Evolutionary conservation across 2,888 invertebrate genomes (phyloP).

Genomic region (Gasteruption jaculator): DNA sequence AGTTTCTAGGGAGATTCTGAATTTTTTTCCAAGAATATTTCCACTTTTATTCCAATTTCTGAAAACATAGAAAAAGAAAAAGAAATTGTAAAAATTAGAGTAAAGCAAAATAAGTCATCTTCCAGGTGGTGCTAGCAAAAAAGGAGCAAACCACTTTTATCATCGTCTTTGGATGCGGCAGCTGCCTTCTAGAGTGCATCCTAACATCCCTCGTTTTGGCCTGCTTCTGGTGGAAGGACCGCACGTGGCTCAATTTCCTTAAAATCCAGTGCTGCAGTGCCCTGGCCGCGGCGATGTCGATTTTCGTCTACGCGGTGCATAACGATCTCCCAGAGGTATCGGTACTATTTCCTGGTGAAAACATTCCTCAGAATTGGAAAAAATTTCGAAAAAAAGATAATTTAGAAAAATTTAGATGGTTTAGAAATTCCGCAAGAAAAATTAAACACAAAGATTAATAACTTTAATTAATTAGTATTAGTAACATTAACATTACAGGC

Average conservation of each 20-base stretch:
- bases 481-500: too few relatives aligned
- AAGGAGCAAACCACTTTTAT: conserved; percentile 46
- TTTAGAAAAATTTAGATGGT: too few relatives aligned
- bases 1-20: conserved; percentile 1
- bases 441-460: conserved; percentile 7
- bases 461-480: neutral
- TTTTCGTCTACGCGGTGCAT: conserved; percentile 50
- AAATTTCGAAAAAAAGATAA: too few relatives aligned
- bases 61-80: neutral
- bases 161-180: conserved; percentile 55
- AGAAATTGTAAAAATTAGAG: neutral
- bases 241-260: conserved; percentile 60
- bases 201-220: conserved; percentile 53
- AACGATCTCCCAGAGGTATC: conserved; percentile 46
- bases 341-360: too few relatives aligned
- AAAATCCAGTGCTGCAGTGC: conserved; percentile 68
- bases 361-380: too few relatives aligned
- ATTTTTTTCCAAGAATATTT: conserved; percentile 1
- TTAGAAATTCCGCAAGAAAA: too few relatives aligned
- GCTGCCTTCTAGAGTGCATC: conserved; percentile 54
- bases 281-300: conserved; percentile 67
- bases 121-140: conserved; percentile 38
- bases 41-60: neutral
- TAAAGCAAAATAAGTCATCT: neutral
- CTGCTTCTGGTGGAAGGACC: conserved; percentile 54